Evolutionary conservation across 2,113 vertebrate genomes (phyloP), one percentile per base, ranked within the genome.

Genomic region (Corvus cornix): DNA sequence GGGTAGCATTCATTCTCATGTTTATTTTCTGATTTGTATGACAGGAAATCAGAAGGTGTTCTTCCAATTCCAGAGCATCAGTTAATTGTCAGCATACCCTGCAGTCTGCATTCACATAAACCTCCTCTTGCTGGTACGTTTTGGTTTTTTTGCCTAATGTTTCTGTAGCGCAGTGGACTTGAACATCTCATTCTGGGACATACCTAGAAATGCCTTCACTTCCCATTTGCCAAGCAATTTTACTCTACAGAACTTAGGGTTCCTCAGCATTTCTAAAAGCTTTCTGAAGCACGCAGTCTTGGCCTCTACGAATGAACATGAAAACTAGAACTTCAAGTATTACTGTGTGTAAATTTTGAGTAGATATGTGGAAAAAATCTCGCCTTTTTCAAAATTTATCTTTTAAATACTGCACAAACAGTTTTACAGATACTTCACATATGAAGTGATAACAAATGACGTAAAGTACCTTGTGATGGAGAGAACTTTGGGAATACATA

Each of bases 71-170:
- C 99, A 80, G 98, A 99, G 68, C 98, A 98, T 41, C 98, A 98
- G 62, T 84, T 99, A 93, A 97, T 99, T 64, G 98, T 99, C 96
- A 99, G 99, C 55, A 92, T 99, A 53, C 99, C 99, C 21, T 99
- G 99, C 87, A 95, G 93, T 35, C 98, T 99, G 55, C 99, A 99
- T 95, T 99, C 99, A 62, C 99, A 99, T 80, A 99, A 99, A 73
- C 99, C 99, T 7, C 98, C 98, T 21, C 98, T 99, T 27, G 93
- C 98, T 96, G 99, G 99, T 99, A 98, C 0, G 98, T 97, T 92
- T 59, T 44, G 28, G 3, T 7, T 73, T 66, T 69, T n/a, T 59
- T 69, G 20, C 9, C 4, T 55, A 26, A 30, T 39, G 10, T 89
- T 91, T 90, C 46, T 89, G 23, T 66, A 39, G 28, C 2, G 0